Evolutionary conservation across 2,797 vertebrate species (phyloP).

Genomic region (Sciurus vulgaris): DNA sequence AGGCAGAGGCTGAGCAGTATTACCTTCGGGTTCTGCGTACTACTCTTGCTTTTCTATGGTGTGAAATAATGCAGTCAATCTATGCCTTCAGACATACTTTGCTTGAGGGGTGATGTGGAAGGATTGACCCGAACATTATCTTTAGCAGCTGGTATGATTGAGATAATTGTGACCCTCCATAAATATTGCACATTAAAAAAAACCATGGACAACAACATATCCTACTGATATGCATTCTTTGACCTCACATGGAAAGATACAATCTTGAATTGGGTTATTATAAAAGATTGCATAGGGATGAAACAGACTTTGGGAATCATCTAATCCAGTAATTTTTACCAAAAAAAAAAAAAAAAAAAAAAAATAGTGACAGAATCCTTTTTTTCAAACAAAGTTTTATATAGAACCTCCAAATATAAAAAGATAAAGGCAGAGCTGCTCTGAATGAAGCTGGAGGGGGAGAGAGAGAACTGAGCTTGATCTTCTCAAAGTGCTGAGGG

Average conservation of each 20-base stretch:
- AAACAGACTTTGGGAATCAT: slow-evolving; percentile 47
- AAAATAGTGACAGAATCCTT: slow-evolving; percentile 4
- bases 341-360: background rate
- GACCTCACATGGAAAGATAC: background rate
- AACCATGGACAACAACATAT: background rate
- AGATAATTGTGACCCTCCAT: slow-evolving; percentile 5
- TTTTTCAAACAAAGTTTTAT: slow-evolving; percentile 41
- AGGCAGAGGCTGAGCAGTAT: background rate
- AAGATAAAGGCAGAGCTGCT: slow-evolving; percentile 42
- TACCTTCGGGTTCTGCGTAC: background rate
- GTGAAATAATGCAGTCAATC: background rate
- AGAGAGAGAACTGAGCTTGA: background rate
- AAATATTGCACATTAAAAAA: background rate
- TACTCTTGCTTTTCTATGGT: background rate
- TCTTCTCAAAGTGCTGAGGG: background rate
- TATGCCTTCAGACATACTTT: background rate
- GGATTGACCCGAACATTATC: background rate
- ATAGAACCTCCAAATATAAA: slow-evolving; percentile 53
- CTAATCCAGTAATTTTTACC: slow-evolving; percentile 12
- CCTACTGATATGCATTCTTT: background rate
- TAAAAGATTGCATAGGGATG: background rate
- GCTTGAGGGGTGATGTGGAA: background rate
- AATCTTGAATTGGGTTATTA: slow-evolving; percentile 34
- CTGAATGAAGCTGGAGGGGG: background rate
- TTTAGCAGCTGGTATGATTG: slow-evolving; percentile 23